Evolutionary conservation across 2,888 invertebrate species (phyloP), one percentile per base, ranked within the genome.

Genomic region (Ceramica pisi): DNA sequence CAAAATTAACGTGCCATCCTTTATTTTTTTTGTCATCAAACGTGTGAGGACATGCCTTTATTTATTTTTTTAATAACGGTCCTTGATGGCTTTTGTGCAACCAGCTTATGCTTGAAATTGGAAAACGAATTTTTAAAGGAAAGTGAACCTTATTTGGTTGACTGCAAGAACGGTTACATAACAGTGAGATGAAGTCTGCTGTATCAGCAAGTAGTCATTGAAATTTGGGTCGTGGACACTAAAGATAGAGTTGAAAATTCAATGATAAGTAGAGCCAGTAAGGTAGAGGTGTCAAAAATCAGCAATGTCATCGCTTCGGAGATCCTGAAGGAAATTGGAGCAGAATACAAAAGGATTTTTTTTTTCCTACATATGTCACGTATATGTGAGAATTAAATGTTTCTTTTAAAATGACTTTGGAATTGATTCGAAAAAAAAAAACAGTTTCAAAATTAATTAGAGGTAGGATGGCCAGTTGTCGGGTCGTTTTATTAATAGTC

Each of bases 1-100:
- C 94, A 90, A 94, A 93, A 93, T 94, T 94, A 93, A 92, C 88
- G 86, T 87, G 88, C 91, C 87, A 73, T 81, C 89, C 89, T 80
- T 80, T 75, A n/a, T n/a, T 86, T 92, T 92, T 92, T 92, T 91
- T 90, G 90, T 90, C 90, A 87, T 81, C 83, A 75, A 56, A 86
- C 83, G 87, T 89, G 87, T 87, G 88, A 90, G 89, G 90, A 90
- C 88, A 81, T 84, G 85, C 88, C 83, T 90, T 90, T 88, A 85
- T 88, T 83, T 75, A 56, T 86, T 91, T 92, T 92, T 92, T 91
- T 88, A 83, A 87, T 88, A 90, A 90, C 90, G 88, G 89, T 87
- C 83, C 83, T 87, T 86, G 80, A 86, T 85, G 72, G 67, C 81
- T 80, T 81, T 76, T 75, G 75, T 86, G 67, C 68, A 65, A 84